phyloP scores from a whole-genome alignment of 2,888 invertebrate genomes.

The Agriotes lineatus region DNA sequence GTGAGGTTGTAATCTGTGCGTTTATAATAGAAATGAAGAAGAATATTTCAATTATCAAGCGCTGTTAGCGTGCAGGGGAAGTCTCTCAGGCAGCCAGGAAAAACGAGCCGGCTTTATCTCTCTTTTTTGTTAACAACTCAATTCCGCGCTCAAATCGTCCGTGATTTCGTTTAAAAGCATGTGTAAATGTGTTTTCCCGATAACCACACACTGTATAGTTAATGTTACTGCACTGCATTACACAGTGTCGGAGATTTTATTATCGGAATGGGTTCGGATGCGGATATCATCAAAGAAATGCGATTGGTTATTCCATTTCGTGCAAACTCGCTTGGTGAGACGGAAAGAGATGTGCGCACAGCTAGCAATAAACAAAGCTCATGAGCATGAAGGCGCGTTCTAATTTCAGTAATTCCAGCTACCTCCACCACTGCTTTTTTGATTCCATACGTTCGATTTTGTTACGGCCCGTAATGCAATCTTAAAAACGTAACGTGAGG shows the following conservation, averaged over 20 bases:
- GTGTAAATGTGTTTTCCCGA: constrained; percentile 31
- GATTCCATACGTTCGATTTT: not conserved
- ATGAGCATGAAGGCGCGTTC: constrained; percentile 3
- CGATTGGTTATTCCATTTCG: constrained; percentile 25
- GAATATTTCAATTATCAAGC: constrained; percentile 32
- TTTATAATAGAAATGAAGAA: constrained; percentile 30
- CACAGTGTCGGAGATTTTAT: constrained; percentile 19
- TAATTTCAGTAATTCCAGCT: constrained; percentile 4
- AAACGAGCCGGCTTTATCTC: constrained; percentile 13
- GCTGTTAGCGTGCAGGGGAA: constrained; percentile 18
- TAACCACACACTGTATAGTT: constrained; percentile 29
- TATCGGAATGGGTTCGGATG: constrained; percentile 23
- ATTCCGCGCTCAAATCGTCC: constrained; percentile 19
- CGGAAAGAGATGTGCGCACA: not conserved
- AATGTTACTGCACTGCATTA: constrained; percentile 28
- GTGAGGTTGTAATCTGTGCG: constrained; percentile 19
- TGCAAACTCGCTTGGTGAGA: not conserved
- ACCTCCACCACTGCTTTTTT: not conserved
- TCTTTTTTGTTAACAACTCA: constrained; percentile 17
- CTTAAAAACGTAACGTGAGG: too few species aligned
- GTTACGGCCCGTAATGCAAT: too few species aligned
- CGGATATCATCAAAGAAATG: constrained; percentile 26
- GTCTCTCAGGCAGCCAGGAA: constrained; percentile 2
- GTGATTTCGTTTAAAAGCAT: constrained; percentile 27
- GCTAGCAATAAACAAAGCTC: constrained; percentile 5